Evolutionary conservation across 2,888 invertebrate genomes (phyloP).

Genomic region (Imbricaverruca yamaguchii): DNA sequence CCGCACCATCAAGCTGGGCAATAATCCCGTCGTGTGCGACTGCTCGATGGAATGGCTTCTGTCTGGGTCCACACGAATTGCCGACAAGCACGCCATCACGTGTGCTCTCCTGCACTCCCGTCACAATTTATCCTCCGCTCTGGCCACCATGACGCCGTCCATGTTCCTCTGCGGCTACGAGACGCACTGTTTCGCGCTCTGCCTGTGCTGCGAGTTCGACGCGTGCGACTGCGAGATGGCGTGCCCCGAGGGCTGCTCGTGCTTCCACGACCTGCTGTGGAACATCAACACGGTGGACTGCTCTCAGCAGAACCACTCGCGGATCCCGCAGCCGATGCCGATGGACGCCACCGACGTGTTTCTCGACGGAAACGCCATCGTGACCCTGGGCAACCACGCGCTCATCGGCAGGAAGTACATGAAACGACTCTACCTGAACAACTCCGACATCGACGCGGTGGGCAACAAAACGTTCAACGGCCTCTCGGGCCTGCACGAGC

Average conservation of each 20-base stretch:
- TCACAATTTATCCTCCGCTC: slow-evolving; percentile 67
- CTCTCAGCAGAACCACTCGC: slow-evolving; percentile 67
- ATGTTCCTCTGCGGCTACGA: slow-evolving; percentile 88
- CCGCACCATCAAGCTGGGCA: slow-evolving; percentile 40
- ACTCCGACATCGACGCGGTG: slow-evolving; percentile 73
- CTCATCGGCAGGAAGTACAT: slow-evolving; percentile 88
- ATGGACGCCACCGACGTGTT: slow-evolving; percentile 94
- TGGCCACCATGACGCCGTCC: slow-evolving; percentile 72
- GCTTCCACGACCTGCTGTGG: slow-evolving; percentile 91
- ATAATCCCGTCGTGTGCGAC: slow-evolving; percentile 32
- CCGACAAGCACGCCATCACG: background rate
- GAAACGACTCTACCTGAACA: slow-evolving; percentile 77
- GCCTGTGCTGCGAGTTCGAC: slow-evolving; percentile 93
- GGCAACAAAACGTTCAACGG: slow-evolving; percentile 88
- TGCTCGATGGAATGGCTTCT: slow-evolving; percentile 44
- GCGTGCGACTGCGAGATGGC: slow-evolving; percentile 97
- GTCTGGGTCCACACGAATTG: background rate
- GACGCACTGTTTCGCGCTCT: slow-evolving; percentile 86
- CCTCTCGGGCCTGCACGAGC: slow-evolving; percentile 62
- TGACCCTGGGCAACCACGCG: slow-evolving; percentile 75
- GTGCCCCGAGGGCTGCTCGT: slow-evolving; percentile 86
- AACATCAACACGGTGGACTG: slow-evolving; percentile 88
- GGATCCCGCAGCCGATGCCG: slow-evolving; percentile 75
- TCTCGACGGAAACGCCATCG: slow-evolving; percentile 83
- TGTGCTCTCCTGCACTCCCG: slow-evolving; percentile 64